These are phyloP conservation scores for Hydrotaea diabolus DNA, from an alignment of 2,888 invertebrate genomes.

Conservation along the genomic window DNA sequence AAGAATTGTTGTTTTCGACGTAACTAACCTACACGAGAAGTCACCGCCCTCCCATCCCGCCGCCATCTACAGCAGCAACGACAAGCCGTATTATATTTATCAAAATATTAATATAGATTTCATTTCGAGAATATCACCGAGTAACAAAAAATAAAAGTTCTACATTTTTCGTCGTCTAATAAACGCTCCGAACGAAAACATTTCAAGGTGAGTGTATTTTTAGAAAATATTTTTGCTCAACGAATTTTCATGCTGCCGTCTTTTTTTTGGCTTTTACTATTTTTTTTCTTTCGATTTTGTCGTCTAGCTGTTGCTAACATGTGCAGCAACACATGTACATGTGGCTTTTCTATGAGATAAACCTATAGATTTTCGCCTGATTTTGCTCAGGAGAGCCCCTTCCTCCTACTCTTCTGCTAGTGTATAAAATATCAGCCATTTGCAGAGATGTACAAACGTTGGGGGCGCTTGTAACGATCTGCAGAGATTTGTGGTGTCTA, in stretches of 20 bases:
- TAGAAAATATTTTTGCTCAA: constrained; percentile 72
- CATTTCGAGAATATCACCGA: constrained; percentile 39
- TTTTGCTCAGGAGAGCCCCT: neutral
- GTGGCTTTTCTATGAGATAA: constrained; percentile 6
- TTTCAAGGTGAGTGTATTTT: constrained; percentile 82
- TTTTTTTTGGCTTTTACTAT: neutral
- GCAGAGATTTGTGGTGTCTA: no score
- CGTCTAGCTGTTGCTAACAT: neutral
- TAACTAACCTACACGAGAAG: neutral
- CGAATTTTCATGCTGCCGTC: constrained; percentile 41
- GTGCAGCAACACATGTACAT: neutral
- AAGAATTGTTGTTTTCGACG: neutral
- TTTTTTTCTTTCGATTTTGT: constrained; percentile 1
- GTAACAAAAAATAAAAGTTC: constrained; percentile 65
- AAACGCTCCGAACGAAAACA: constrained; percentile 74
- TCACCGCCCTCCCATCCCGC: constrained; percentile 4
- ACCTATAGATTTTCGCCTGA: constrained; percentile 30
- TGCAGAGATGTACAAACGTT: neutral
- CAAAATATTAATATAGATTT: constrained; percentile 49
- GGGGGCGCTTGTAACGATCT: no score
- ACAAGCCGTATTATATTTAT: constrained; percentile 59
- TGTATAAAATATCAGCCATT: neutral
- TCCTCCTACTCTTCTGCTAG: neutral
- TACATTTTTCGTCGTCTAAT: constrained; percentile 50
- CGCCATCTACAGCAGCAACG: constrained; percentile 63